Base-by-base conservation (phyloP, 2,797 vertebrate species). In the Melanotaenia maccullochi region DNA sequence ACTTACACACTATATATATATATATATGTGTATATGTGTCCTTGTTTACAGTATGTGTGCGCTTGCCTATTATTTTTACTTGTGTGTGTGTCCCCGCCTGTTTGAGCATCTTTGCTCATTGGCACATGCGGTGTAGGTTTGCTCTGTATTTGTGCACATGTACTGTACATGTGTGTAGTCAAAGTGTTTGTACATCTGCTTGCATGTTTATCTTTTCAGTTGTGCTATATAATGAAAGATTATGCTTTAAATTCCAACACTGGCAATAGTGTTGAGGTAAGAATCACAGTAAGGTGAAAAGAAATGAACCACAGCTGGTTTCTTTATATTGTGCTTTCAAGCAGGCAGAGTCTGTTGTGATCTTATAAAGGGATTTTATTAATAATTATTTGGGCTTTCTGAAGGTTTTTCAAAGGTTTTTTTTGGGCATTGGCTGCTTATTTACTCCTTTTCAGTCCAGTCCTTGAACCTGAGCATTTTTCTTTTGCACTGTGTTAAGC, bases 51-150 rank as follows among this genome's bases (percentile, higher is more conserved):
- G 11, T 44, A 22, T n/a, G 13, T 51, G 58, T 67, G 8, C 18
- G 5, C 3, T 20, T 9, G 5, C 7, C 13, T 25, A 12, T n/a
- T n/a, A 18, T 18, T 56, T 20, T 16, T 33, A 32, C 54, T 2
- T 67, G 38, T 18, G 13, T 52, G 12, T 57, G 52, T 38, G 24
- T 51, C 11, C 11, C 25, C 7, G 4, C n/a, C 1, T 56, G 30
- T n/a, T 51, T 14, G n/a, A 55, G 25, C 18, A 1, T 24, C n/a
- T 69, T 57, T 75, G 49, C 54, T 52, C 25, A 16, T 25, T 40
- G 55, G 55, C 11, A 30, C 58, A 18, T 11, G 18, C 30, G 25
- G 33, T 55, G 6, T 11, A 13, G 20, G 47, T 60, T 52, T 32
- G 5, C 12, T n/a, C 9, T 11, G 14, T 22, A 8, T 22, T n/a